Base-by-base conservation (phyloP, 2,797 vertebrate species). In the Molossus alvarezi region DNA sequence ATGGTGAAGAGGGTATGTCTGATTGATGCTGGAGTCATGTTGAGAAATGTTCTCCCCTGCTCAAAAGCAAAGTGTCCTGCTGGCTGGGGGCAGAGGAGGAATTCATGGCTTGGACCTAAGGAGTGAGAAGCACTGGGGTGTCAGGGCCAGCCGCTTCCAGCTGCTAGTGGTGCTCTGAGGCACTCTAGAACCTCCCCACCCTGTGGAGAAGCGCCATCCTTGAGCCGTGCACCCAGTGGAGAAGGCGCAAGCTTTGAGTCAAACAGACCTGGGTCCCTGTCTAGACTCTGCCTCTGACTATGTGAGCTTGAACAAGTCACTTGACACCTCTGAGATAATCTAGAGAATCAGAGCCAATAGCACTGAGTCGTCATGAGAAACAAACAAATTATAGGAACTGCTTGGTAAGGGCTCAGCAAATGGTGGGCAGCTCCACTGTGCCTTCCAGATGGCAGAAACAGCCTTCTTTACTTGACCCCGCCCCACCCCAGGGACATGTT, bases 161-260 rank as follows among this genome's bases (percentile, higher is more conserved):
- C 12, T 13, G 9, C 25, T 25, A 25, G n/a, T 27, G 75, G 55
- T 86, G 48, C 25, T 75, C 51, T 48, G 21, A 67, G 48, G 21
- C 21, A n/a, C 60, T 60, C 20, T 29, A 88, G 85, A 88, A 37
- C 23, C 3, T 90, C 83, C 76, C 60, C 71, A 71, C 37, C 71
- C 37, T 6, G 21, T 2, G 60, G 55, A 69, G 69, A 79, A 95
- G 71, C 13, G 67, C 33, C 23, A 0, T 65, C 37, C 29, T 51
- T 27, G 84, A 81, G 25, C 23, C 6, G 1, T 12, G 27, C 1
- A 37, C 18, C 76, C 6, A 9, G 25, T 41, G 1, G 11, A 79
- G 76, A 82, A 94, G 29, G 7, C 71, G 29, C 9, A n/a, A 21
- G 60, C 48, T 92, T 27, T 75, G 71, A 48, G 29, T 92, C 81